Evolutionary conservation across 2,888 invertebrate species (phyloP), one percentile per base, ranked within the genome.

Genomic region (Tolmerus cingulatus): DNA sequence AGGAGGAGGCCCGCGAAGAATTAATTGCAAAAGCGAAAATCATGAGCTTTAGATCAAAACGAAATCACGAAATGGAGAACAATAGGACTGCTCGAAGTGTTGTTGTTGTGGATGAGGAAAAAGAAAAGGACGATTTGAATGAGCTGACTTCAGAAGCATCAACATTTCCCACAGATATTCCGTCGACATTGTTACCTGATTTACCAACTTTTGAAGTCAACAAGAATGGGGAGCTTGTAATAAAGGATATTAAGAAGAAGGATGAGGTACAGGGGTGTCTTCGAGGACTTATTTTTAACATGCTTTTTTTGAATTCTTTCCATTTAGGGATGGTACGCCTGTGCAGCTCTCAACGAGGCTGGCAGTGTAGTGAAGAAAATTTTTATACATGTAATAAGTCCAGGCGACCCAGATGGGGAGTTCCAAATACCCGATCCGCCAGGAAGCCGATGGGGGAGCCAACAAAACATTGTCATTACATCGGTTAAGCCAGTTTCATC

Each of bases 1-100:
- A 94, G 85, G 93, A 94, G 12, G 93, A 94, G 34, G 88, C 89
- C 74, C 89, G 89, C 8, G 89, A 90, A 74, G 90, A 90, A 66
- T 66, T 90, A 16, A 30, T 90, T 9, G 89, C 90, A 1, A 90
- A 90, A 86, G 89, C 90, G 1, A 90, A 90, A 89, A 90, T 90
- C 14, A 90, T 90, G 90, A 90, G 90, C 55, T 89, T 90, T 34
- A 88, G 90, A 74, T 85, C 89, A 27, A 90, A 90, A 81, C 89
- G 90, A n/a, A 86, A 89, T 76, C 76, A 85, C 74, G 37, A 57
- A 23, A 46, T 9, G n/a, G 46, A 76, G 19, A 34, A 86, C 77
- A 89, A 89, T 87, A 87, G 89, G 7, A 89, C 88, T 1, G 86
- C 87, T 1, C 87, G 89, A 9, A 89, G 89, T 77, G 88, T 89